A percentile compares a stretch with the other conserved stretches of the same genome.
Evolutionary conservation across 2,888 invertebrate species (phyloP).

Genomic region (Drosophila paramelanica): DNA sequence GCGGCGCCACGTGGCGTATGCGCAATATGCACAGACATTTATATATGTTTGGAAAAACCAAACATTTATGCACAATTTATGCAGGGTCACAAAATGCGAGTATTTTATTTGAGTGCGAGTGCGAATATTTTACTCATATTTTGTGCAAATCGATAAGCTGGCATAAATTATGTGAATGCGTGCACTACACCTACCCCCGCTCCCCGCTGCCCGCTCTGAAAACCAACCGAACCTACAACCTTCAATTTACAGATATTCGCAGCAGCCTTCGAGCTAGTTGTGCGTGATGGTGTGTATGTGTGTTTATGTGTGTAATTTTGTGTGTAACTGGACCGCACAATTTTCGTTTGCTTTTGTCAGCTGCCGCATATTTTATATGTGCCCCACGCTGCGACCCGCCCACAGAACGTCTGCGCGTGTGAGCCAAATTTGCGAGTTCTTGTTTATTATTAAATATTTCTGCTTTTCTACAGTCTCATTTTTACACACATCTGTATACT

Average conservation of each 20-base stretch:
- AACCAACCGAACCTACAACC: constrained; percentile 7
- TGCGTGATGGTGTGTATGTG: constrained; percentile 12
- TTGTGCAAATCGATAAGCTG: constrained; percentile 63
- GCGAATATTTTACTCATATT: constrained; percentile 34
- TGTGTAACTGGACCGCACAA: constrained; percentile 43
- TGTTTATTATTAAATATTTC: constrained; percentile 34
- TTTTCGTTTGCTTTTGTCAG: constrained; percentile 49
- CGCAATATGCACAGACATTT: constrained; percentile 30
- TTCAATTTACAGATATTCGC: constrained; percentile 28
- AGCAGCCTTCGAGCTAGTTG: constrained; percentile 13
- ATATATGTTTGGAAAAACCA: constrained; percentile 6
- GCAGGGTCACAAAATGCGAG: constrained; percentile 54
- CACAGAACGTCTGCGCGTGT: constrained; percentile 25
- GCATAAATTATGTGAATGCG: constrained; percentile 60
- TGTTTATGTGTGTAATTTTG: neutral
- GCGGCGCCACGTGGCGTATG: constrained; percentile 36
- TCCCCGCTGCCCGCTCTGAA: neutral
- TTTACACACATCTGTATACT: neutral
- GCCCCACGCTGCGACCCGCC: neutral
- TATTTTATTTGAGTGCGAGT: constrained; percentile 35
- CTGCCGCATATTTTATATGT: constrained; percentile 60
- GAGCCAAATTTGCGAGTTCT: constrained; percentile 40
- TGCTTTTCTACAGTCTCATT: neutral
- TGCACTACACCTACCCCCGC: neutral
- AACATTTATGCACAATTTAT: constrained; percentile 63